Percentiles rank a stretch among this genome's conserved stretches.
phyloP scores from a whole-genome alignment of 2,888 invertebrate species.

The Drosophila gaucha region DNA sequence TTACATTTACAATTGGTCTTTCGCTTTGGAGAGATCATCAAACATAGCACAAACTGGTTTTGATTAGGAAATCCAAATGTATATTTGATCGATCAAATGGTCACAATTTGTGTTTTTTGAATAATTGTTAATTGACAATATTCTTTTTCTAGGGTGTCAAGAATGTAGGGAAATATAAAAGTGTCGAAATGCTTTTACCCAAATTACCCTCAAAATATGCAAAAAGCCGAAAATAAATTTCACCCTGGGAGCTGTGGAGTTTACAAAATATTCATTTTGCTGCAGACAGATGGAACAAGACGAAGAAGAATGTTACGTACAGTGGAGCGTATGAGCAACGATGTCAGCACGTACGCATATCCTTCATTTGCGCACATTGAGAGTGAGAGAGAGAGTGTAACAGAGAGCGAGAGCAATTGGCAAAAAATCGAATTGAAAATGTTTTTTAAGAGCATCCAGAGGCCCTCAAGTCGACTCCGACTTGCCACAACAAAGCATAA shows the following conservation, averaged over 20 bases:
- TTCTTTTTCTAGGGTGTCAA: conserved; percentile 18
- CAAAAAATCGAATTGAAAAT: conserved; percentile 67
- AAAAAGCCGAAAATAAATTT: conserved; percentile 67
- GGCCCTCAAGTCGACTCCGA: conserved; percentile 33
- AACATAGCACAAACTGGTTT: background rate
- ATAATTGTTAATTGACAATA: background rate
- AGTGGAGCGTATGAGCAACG: conserved; percentile 62
- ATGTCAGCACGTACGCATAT: conserved; percentile 65
- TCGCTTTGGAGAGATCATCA: background rate
- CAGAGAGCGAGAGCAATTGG: conserved; percentile 43
- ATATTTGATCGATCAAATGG: background rate
- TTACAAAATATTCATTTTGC: conserved; percentile 63
- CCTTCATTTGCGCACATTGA: conserved; percentile 48
- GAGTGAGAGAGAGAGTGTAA: background rate
- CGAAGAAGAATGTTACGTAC: conserved; percentile 15
- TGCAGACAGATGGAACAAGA: conserved; percentile 22
- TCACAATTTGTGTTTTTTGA: background rate
- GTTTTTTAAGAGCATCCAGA: conserved; percentile 46
- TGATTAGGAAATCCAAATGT: no score
- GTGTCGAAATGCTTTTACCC: conserved; percentile 51
- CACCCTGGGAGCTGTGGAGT: conserved; percentile 41
- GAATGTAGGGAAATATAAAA: conserved; percentile 6
- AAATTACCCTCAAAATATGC: conserved; percentile 74
- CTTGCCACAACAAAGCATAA: conserved; percentile 38
- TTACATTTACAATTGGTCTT: no score